Evolutionary conservation across 2,113 vertebrate species (phyloP), one percentile per base, ranked within the genome.

Genomic region (Eretmodus cyanostictus): DNA sequence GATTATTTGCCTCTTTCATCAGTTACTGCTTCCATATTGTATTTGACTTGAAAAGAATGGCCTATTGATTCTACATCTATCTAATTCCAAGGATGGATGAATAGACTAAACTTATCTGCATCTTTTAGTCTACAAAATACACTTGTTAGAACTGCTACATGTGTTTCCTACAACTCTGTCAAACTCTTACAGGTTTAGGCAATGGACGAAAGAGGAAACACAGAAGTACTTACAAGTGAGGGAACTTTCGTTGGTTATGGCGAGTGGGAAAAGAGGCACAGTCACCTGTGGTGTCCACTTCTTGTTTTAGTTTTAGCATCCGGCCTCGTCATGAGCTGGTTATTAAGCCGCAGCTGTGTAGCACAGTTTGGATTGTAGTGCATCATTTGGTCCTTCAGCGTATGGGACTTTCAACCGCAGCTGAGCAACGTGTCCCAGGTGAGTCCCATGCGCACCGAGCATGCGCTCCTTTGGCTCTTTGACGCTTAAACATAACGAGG

Each of bases 391-490:
- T 42, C 38, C 38, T 9, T 31, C 22, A 45, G 53, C 51, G 14
- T 7, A 22, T 31, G 8, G 53, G 54, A 36, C 19, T 4, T 4
- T 24, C 19, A 61, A 24, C 22, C 34, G 86, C 83, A 85, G 49
- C 92, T 68, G 80, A 92, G 92, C 92, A 94, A 93, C 91, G 82
- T 57, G 68, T 93, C 89, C 61, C 92, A 89, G 87, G 93, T 93
- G 90, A 84, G 27, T 14, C 9, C 10, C 9, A 61, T 16, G 79
- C 6, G 76, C 59, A 81, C 29, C 1, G 91, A 55, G 93, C 93
- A 93, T 94, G 90, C 88, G 85, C 85, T 16, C 17, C 27, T 12
- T 17, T 16, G n/a, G n/a, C 16, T 27, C n/a, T 17, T 36, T 4
- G n/a, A 57, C n/a, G 1, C 38, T 57, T 10, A 14, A 53, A n/a